A percentile compares a stretch with the other conserved stretches of the same genome.
These are phyloP conservation scores for Drosophila santomea DNA, from an alignment of 1,140 invertebrate genomes.

Conservation along the genomic window DNA sequence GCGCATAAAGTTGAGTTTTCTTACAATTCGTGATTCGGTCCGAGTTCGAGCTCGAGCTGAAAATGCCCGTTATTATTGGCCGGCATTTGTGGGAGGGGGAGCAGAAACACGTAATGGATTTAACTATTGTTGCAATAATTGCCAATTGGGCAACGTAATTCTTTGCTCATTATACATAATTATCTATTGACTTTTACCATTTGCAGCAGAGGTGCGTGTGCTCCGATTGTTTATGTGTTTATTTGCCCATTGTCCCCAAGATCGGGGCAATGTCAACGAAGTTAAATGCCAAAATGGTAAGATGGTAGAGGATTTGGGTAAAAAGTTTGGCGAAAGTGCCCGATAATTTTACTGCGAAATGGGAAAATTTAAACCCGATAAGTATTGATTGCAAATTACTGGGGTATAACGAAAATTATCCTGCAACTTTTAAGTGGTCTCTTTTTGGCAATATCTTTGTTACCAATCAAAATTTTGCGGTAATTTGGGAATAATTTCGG, in stretches of 20 bases:
- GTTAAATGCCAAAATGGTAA: conserved; percentile 7
- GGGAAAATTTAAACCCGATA: conserved; percentile 4
- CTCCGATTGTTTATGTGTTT: conserved; percentile 1
- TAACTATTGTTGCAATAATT: conserved; percentile 48
- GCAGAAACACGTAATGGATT: conserved; percentile 12
- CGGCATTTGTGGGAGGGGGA: too few relatives aligned
- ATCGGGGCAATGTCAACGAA: conserved; percentile 41
- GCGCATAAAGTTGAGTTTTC: conserved; percentile 31
- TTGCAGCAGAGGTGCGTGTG: conserved; percentile 16
- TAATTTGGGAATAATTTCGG: background rate
- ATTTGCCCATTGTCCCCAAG: conserved; percentile 40
- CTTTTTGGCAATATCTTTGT: background rate
- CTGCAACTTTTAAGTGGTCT: background rate
- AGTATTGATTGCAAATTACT: conserved; percentile 20
- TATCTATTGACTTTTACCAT: conserved; percentile 45
- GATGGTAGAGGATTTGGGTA: background rate
- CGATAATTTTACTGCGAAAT: conserved; percentile 1
- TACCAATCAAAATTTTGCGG: background rate
- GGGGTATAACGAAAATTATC: background rate
- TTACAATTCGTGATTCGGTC: conserved; percentile 39
- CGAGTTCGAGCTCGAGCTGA: conserved; percentile 6
- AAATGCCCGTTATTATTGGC: conserved; percentile 45
- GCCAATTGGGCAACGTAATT: conserved; percentile 45
- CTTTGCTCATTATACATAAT: conserved; percentile 42
- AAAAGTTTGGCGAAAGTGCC: conserved; percentile 6